A percentile compares a stretch with the other conserved stretches of the same genome.
These are phyloP conservation scores for Nesoenas mayeri DNA, from an alignment of 2,113 vertebrate species.

Conservation along the genomic window DNA sequence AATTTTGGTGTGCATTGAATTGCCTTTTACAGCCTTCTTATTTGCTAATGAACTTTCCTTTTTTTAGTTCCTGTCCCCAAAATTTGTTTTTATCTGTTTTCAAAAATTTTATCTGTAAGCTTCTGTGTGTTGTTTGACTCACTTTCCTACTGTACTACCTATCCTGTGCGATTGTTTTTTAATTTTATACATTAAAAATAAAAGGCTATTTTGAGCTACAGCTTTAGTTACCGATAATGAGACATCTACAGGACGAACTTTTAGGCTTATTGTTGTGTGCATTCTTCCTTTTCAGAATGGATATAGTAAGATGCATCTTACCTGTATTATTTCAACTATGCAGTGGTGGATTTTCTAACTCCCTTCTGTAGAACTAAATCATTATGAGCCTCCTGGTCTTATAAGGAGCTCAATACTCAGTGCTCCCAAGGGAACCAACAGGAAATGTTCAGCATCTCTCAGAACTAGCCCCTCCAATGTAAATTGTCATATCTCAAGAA, in stretches of 20 bases:
- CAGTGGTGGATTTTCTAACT: not conserved
- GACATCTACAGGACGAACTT: not conserved
- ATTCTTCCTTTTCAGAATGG: not conserved
- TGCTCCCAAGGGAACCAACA: not conserved
- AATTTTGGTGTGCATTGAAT: not conserved
- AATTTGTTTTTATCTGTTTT: not conserved
- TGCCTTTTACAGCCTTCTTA: not conserved
- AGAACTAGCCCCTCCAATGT: not conserved
- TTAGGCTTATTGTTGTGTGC: not conserved
- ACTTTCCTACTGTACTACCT: not conserved
- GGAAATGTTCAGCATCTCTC: not conserved
- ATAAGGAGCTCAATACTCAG: not conserved
- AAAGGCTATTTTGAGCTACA: not conserved
- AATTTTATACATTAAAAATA: not conserved
- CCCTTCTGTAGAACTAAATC: not conserved
- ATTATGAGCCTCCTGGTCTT: not conserved
- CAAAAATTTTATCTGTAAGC: not conserved
- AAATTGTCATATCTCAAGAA: not conserved
- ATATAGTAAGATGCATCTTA: not conserved
- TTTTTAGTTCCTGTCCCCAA: not conserved
- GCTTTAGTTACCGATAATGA: not conserved
- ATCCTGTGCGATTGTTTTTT: not conserved
- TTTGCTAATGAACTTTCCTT: not conserved
- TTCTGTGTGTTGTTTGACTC: not conserved
- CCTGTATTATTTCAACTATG: not conserved